Evolutionary conservation across 30 jellyfish, hydroid and myxozoan genomes (phyloP), one percentile per base, ranked within the genome.

Genomic region (Sanderia malayensis): DNA sequence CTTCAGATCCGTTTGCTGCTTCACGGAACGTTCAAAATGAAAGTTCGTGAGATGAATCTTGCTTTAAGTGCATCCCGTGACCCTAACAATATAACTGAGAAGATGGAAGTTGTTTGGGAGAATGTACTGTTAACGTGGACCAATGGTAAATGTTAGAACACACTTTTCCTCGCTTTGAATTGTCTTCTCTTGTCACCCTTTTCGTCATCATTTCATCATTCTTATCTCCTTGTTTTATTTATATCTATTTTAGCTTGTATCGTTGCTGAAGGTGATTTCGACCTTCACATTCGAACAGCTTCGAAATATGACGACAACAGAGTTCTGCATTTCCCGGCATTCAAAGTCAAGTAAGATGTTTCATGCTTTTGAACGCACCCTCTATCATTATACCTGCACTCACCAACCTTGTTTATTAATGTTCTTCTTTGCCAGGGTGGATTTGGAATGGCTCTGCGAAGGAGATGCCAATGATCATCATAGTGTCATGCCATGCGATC

Each of bases 391-490:
- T n/a, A n/a, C n/a, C n/a, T n/a, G n/a, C n/a, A n/a, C n/a, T n/a
- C n/a, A n/a, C n/a, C n/a, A n/a, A n/a, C n/a, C n/a, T n/a, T n/a
- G n/a, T n/a, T n/a, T n/a, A n/a, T n/a, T n/a, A n/a, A n/a, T n/a
- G n/a, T n/a, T 22, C 32, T 25, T 33, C 21, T 44, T 60, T 31
- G 13, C 27, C 61, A 92, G 98, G 47, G 41, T 92, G 31, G 92
- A 92, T 53, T 46, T 92, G 77, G 95, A 84, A 44, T 92, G 98
- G 98, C 63, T 83, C 46, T 92, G 98, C 55, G 69, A 52, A 18
- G 98, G 98, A 17, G 92, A 92, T 58, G 81, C 94, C 1, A 92
- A 92, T 49, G 96, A 79, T 49, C 98, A 92, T 58, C 94, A 92
- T 53, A 68, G 45, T 19, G 95, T 79, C 25, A 21, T 64, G 19